Evolutionary conservation across 1,140 invertebrate genomes (phyloP).

Genomic region (Dendrolimus kikuchii): DNA sequence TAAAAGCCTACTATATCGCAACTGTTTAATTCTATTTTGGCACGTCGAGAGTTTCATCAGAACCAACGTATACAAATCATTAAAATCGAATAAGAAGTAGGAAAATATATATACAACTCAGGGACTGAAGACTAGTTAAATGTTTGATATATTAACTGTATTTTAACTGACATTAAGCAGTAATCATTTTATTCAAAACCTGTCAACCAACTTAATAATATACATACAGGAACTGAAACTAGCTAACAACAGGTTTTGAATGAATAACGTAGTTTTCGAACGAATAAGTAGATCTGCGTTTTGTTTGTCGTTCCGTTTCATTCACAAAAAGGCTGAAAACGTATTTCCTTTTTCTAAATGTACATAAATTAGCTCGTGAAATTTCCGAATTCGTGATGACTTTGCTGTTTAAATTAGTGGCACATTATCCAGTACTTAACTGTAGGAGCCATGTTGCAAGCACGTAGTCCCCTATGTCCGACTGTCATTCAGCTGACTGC

Average conservation of each 20-base stretch:
- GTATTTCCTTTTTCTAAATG: conserved; percentile 34
- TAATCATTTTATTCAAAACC: conserved; percentile 67
- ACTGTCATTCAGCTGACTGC: conserved; percentile 35
- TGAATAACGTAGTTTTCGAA: conserved; percentile 62
- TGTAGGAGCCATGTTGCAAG: conserved; percentile 5
- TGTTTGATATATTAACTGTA: conserved; percentile 71
- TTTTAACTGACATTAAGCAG: conserved; percentile 64
- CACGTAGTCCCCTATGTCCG: conserved; percentile 14
- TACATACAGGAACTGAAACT: conserved; percentile 57
- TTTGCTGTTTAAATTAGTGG: conserved; percentile 19
- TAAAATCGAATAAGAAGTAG: conserved; percentile 69
- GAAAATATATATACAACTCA: conserved; percentile 70
- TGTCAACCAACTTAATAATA: conserved; percentile 49
- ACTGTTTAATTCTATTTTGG: conserved; percentile 72
- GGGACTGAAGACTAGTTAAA: conserved; percentile 72
- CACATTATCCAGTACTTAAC: conserved; percentile 15
- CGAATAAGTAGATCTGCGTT: conserved; percentile 53
- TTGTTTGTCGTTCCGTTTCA: conserved; percentile 27
- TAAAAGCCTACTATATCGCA: conserved; percentile 69
- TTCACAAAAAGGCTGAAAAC: conserved; percentile 47
- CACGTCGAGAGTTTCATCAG: conserved; percentile 68
- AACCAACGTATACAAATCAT: conserved; percentile 72
- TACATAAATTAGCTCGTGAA: conserved; percentile 36
- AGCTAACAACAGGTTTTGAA: conserved; percentile 66
- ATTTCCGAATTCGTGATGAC: conserved; percentile 15